A percentile compares a stretch with the other conserved stretches of the same genome.
These are phyloP conservation scores for Vireo griseus DNA, from an alignment of 2,797 vertebrate species.

Conservation along the genomic window DNA sequence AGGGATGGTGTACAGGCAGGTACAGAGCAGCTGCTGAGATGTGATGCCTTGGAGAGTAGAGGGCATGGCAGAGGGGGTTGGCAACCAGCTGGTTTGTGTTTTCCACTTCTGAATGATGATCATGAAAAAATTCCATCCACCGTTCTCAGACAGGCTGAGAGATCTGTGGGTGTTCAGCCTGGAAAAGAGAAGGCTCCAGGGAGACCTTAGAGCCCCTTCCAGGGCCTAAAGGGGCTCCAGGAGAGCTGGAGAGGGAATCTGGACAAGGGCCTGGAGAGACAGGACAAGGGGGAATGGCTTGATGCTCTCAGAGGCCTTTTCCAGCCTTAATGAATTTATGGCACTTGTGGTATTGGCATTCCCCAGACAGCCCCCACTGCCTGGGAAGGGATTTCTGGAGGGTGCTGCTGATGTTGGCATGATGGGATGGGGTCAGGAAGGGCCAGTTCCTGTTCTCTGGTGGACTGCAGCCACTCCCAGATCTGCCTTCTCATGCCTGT, in stretches of 20 bases:
- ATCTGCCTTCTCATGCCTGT: background rate
- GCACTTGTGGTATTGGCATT: fast-evolving
- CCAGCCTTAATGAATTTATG: background rate
- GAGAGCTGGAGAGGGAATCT: background rate
- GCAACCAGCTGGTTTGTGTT: background rate
- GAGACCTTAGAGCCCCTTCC: background rate
- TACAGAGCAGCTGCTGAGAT: background rate
- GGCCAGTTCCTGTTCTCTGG: background rate
- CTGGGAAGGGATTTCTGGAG: background rate
- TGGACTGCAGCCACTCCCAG: background rate
- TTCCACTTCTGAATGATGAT: background rate
- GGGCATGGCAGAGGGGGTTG: background rate
- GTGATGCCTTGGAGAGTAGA: background rate
- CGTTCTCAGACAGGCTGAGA: background rate
- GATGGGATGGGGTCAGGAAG: fast-evolving
- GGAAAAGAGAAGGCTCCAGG: background rate
- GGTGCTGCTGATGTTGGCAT: background rate
- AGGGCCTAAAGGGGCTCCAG: background rate
- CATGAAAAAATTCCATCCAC: background rate
- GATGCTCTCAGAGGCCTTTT: background rate
- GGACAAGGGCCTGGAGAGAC: background rate
- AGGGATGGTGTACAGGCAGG: no score
- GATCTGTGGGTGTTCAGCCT: background rate
- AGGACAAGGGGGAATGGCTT: fast-evolving
- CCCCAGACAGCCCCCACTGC: background rate